A percentile compares a stretch with the other conserved stretches of the same genome.
phyloP scores from a whole-genome alignment of 2,888 invertebrate species.

The Sturmia bella region DNA sequence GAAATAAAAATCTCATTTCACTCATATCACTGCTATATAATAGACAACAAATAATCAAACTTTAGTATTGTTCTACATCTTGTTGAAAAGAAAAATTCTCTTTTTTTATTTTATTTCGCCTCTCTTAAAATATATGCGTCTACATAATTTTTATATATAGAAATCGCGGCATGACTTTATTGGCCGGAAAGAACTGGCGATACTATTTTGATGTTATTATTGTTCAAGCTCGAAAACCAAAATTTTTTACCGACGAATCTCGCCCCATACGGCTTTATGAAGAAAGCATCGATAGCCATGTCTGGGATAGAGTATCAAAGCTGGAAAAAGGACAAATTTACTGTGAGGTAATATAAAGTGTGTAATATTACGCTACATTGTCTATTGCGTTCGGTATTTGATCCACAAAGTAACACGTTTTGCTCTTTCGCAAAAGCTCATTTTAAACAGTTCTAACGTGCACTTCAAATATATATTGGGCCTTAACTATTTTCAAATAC shows the following conservation, averaged over 20 bases:
- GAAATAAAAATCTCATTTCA: too few relatives aligned
- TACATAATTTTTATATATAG: conserved; percentile 82
- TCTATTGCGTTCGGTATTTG: too few relatives aligned
- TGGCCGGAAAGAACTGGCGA: conserved; percentile 94
- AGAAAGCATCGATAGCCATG: conserved; percentile 89
- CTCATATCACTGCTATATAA: too few relatives aligned
- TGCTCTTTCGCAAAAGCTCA: too few relatives aligned
- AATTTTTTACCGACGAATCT: conserved; percentile 96
- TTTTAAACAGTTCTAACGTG: too few relatives aligned
- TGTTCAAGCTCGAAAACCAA: conserved; percentile 96
- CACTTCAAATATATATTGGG: too few relatives aligned
- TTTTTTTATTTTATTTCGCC: conserved; percentile 22
- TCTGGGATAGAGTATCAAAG: conserved; percentile 95
- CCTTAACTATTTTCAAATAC: too few relatives aligned
- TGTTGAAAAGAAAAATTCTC: conserved; percentile 30
- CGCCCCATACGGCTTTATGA: conserved; percentile 95
- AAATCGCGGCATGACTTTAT: conserved; percentile 93
- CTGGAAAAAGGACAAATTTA: conserved; percentile 95
- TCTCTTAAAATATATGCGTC: background rate
- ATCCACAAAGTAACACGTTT: too few relatives aligned
- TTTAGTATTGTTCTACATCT: too few relatives aligned
- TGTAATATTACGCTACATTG: too few relatives aligned
- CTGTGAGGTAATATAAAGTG: conserved; percentile 87
- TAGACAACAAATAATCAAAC: too few relatives aligned
- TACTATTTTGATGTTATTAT: conserved; percentile 96